These are phyloP conservation scores for Galaxias olidus DNA, from an alignment of 2,797 vertebrate genomes.

Conservation along the genomic window DNA sequence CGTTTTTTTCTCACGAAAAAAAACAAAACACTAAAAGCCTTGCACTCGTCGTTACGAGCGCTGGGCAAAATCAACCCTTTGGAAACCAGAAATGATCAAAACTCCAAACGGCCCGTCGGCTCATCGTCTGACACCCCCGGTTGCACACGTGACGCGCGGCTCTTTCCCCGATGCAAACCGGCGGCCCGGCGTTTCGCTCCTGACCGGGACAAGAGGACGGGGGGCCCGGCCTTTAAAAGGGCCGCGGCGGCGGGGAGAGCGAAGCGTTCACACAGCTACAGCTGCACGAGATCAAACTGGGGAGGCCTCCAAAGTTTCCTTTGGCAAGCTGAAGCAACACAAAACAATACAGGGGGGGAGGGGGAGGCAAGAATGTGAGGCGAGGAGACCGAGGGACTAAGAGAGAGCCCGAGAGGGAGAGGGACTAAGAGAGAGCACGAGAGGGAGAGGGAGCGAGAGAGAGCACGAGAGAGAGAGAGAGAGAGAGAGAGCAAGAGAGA, in stretches of 20 bases:
- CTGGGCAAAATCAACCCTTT: too few species aligned
- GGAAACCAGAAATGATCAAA: too few species aligned
- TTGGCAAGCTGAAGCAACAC: constrained; percentile 58
- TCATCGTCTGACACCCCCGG: too few species aligned
- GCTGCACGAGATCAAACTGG: constrained; percentile 54
- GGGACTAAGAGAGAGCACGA: constrained; percentile 19
- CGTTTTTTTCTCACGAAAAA: too few species aligned
- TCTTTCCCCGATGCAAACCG: neutral
- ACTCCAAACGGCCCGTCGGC: too few species aligned
- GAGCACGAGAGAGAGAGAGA: constrained; percentile 2
- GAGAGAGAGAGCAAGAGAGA: constrained; percentile 15
- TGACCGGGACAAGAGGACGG: neutral
- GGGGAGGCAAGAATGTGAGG: constrained; percentile 36
- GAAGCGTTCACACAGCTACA: constrained; percentile 41
- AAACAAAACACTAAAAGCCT: too few species aligned
- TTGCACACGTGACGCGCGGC: too few species aligned
- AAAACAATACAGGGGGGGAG: constrained; percentile 26
- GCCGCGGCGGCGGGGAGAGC: neutral
- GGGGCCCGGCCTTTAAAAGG: neutral
- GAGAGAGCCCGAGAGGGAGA: constrained; percentile 18
- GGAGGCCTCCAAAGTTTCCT: constrained; percentile 60
- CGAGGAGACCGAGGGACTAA: neutral
- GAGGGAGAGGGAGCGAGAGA: neutral
- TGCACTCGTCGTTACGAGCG: too few species aligned
- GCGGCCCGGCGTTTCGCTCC: neutral